A percentile compares a stretch with the other conserved stretches of the same genome.
phyloP scores from a whole-genome alignment of 2,888 invertebrate genomes.

The Pilophorus perplexus region DNA sequence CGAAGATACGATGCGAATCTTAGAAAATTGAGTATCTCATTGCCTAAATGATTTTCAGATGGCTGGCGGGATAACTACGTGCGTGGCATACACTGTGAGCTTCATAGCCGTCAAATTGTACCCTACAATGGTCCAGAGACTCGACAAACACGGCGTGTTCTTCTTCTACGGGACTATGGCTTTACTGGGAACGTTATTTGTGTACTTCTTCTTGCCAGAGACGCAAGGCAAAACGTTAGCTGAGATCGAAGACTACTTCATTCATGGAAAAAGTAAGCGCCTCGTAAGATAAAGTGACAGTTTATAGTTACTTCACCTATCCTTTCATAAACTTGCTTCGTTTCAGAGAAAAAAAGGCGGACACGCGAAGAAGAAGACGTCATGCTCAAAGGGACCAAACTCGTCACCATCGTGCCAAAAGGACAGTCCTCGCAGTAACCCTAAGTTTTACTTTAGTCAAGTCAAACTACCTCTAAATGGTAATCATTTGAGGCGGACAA shows the following conservation, averaged over 20 bases:
- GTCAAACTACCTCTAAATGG: too few species aligned
- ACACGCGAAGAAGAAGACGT: conserved; percentile 39
- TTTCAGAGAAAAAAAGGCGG: conserved; percentile 10
- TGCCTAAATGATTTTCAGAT: conserved; percentile 47
- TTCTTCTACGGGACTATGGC: conserved; percentile 56
- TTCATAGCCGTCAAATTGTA: conserved; percentile 58
- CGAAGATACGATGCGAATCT: too few species aligned
- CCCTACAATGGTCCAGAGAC: conserved; percentile 50
- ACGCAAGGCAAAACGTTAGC: conserved; percentile 57
- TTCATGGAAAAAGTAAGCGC: conserved; percentile 48
- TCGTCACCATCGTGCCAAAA: conserved; percentile 40
- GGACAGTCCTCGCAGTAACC: too few species aligned
- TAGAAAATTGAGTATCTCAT: too few species aligned
- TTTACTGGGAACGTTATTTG: conserved; percentile 56
- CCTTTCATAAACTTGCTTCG: too few species aligned
- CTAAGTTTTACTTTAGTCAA: too few species aligned
- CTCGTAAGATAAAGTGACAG: too few species aligned
- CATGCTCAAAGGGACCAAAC: conserved; percentile 34
- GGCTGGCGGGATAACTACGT: conserved; percentile 55
- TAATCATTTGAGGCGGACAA: background rate
- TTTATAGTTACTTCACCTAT: too few species aligned
- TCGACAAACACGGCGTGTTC: conserved; percentile 52
- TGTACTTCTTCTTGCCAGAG: conserved; percentile 56
- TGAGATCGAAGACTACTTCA: conserved; percentile 57
- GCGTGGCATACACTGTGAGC: conserved; percentile 56